Evolutionary conservation across 2,113 vertebrate genomes (phyloP).

Genomic region (Cololabis saira): DNA sequence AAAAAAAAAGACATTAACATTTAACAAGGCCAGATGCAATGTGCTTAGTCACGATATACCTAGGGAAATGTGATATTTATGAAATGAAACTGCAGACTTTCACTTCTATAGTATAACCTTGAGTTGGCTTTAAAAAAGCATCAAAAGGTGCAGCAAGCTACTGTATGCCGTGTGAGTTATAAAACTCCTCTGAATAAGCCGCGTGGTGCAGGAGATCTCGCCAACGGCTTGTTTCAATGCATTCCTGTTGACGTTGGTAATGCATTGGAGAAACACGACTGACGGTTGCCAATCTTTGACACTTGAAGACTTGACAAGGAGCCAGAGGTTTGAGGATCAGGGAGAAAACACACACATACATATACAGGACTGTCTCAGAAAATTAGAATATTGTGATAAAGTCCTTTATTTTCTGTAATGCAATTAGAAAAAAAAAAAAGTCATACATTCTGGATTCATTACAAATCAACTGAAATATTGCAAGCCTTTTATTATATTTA

Average conservation of each 20-base stretch:
- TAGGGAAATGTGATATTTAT: conserved; percentile 4
- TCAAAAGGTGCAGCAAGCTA: conserved; percentile 6
- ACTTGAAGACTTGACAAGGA: conserved; percentile 18
- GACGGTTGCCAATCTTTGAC: conserved; percentile 9
- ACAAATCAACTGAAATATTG: too few relatives aligned
- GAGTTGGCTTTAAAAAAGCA: conserved; percentile 3
- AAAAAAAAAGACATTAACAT: not conserved
- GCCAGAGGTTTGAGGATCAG: not conserved
- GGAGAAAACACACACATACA: not conserved
- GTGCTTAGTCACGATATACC: not conserved
- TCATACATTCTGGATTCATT: too few relatives aligned
- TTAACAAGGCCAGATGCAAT: not conserved
- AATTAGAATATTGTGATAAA: too few relatives aligned
- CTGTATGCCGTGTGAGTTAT: not conserved
- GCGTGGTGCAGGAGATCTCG: conserved; percentile 13
- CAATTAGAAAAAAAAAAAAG: too few relatives aligned
- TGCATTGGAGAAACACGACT: conserved; percentile 37
- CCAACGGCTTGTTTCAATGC: conserved; percentile 28
- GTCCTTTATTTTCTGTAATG: too few relatives aligned
- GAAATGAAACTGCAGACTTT: conserved; percentile 21
- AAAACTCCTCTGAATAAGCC: conserved; percentile 7
- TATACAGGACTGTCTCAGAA: too few relatives aligned
- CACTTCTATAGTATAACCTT: not conserved
- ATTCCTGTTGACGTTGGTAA: conserved; percentile 42
- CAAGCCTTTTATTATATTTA: too few relatives aligned